These are phyloP conservation scores for Endotricha flammealis DNA, from an alignment of 2,888 invertebrate species.

Conservation along the genomic window DNA sequence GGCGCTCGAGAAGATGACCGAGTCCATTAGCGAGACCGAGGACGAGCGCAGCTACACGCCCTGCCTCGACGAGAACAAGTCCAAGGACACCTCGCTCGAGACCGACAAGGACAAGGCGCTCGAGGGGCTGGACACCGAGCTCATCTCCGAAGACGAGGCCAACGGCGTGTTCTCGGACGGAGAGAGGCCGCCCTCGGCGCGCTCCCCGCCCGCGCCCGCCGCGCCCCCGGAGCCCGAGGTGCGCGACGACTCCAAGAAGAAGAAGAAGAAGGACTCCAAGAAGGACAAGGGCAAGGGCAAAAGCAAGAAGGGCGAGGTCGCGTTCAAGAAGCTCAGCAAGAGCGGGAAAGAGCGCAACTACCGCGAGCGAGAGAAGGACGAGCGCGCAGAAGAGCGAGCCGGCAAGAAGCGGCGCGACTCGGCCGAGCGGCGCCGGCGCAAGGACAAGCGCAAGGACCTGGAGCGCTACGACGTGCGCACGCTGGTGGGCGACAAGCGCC, in stretches of 20 bases:
- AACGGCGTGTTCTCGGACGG: slow-evolving; percentile 81
- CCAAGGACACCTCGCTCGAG: slow-evolving; percentile 55
- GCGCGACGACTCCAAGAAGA: slow-evolving; percentile 55
- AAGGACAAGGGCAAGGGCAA: slow-evolving; percentile 57
- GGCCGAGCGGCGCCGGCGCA: slow-evolving; percentile 49
- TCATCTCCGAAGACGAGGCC: slow-evolving; percentile 86
- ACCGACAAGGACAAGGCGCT: slow-evolving; percentile 60
- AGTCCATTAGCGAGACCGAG: slow-evolving; percentile 80
- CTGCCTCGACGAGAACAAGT: slow-evolving; percentile 82
- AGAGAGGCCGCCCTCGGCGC: slow-evolving; percentile 55
- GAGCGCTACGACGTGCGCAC: slow-evolving; percentile 90
- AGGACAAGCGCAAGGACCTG: slow-evolving; percentile 84
- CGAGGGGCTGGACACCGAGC: slow-evolving; percentile 83
- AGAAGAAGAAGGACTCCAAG: slow-evolving; percentile 74
- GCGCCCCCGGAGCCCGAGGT: slow-evolving; percentile 52
- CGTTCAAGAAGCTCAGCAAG: slow-evolving; percentile 90
- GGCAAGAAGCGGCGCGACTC: slow-evolving; percentile 68
- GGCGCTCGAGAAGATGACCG: slow-evolving; percentile 74
- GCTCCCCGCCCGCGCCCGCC: slow-evolving; percentile 56
- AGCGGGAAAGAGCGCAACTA: slow-evolving; percentile 88
- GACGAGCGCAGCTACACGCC: slow-evolving; percentile 86
- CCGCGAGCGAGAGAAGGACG: slow-evolving; percentile 76
- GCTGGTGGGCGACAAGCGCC: slow-evolving; percentile 83
- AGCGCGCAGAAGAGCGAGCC: slow-evolving; percentile 71
- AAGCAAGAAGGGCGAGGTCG: slow-evolving; percentile 74